phyloP scores from a whole-genome alignment of 2,888 invertebrate species.

The Aleiodes alternator region DNA sequence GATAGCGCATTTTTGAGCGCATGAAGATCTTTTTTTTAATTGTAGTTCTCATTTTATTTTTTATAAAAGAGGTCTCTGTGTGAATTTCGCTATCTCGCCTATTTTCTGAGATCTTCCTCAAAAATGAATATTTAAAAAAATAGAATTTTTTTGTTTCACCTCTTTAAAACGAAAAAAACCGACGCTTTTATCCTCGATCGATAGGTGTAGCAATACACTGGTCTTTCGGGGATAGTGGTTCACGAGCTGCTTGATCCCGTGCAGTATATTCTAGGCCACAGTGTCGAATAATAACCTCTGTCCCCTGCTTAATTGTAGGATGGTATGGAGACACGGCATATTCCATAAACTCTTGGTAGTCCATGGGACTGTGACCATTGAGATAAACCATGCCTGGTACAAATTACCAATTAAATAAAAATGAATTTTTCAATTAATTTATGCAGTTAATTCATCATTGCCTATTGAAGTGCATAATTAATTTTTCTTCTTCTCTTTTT shows the following conservation, averaged over 20 bases:
- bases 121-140: too few relatives aligned
- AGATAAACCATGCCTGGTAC: constrained; percentile 84
- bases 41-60: too few relatives aligned
- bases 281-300: constrained; percentile 80
- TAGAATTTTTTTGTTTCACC: too few relatives aligned
- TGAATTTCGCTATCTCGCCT: too few relatives aligned
- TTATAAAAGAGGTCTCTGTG: too few relatives aligned
- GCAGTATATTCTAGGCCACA: constrained; percentile 79
- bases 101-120: too few relatives aligned
- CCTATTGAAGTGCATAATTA: constrained; percentile 22
- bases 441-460: constrained; percentile 35
- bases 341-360: constrained; percentile 86
- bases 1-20: too few relatives aligned
- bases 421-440: neutral
- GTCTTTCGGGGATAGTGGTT: constrained; percentile 65
- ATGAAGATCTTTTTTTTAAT: too few relatives aligned
- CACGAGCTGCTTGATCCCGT: constrained; percentile 71
- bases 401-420: constrained; percentile 64
- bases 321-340: constrained; percentile 81
- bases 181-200: constrained; percentile 62
- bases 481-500: constrained; percentile 39
- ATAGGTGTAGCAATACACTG: constrained; percentile 62
- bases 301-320: constrained; percentile 76
- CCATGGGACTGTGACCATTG: constrained; percentile 82
- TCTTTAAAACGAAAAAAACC: constrained; percentile 9